Evolutionary conservation across 2,113 vertebrate genomes (phyloP), one percentile per base, ranked within the genome.

Genomic region (Monopterus albus): DNA sequence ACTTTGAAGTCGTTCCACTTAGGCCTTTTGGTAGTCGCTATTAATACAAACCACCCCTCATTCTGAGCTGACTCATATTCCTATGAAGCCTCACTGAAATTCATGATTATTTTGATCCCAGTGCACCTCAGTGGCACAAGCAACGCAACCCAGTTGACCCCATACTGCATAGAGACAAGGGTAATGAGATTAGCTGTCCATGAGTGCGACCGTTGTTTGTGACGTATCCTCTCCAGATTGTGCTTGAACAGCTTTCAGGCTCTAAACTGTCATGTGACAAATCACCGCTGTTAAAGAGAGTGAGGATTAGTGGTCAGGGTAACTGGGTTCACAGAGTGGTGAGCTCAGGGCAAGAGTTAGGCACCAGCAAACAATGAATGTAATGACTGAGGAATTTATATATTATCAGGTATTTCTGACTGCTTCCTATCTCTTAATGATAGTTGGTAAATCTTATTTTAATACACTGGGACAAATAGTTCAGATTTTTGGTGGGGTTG

Each of bases 161-260:
- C 51, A n/a, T 50, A 9, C 80, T 63, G 68, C 85, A 78, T 63
- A 17, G 78, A 90, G 79, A 91, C 85, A 91, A 79, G 79, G 75
- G 75, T 92, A 88, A 93, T 90, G 72, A 86, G 86, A 91, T 93
- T 90, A 92, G 59, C 73, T 5, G 49, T 53, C 75, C 83, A 68
- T 71, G 79, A 81, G 86, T 82, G 80, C 90, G 85, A 81, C 72
- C 33, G 83, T 58, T 61, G 72, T 78, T 79, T 62, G 79, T 91
- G 89, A 88, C 75, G 83, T 84, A 80, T 87, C 83, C 75, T 77
- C 85, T 75, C 57, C 70, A 79, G 73, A 72, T 70, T 78, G 78
- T 71, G 70, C 60, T 49, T 57, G 68, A 62, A 43, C 57, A 13
- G 83, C 70, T 62, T 64, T 67, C 68, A 78, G 59, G 59, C 79